These are phyloP conservation scores for Danio aesculapii DNA, from an alignment of 2,797 vertebrate species.

Conservation along the genomic window DNA sequence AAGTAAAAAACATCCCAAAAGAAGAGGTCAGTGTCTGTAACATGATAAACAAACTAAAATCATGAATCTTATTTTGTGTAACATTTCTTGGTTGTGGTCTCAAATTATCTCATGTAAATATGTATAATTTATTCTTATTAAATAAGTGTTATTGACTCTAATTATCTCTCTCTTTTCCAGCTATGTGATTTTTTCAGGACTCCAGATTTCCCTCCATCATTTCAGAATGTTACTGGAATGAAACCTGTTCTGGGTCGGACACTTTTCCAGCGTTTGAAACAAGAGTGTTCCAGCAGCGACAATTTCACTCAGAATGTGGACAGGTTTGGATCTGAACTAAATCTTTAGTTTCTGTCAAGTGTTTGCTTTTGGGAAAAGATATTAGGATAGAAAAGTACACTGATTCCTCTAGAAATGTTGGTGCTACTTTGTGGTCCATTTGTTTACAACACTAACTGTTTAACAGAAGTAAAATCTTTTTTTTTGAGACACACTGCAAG, in stretches of 20 bases:
- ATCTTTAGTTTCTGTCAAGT: background rate
- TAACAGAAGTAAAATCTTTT: background rate
- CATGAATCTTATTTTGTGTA: too few relatives aligned
- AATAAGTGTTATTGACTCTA: background rate
- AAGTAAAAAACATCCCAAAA: constrained; percentile 63
- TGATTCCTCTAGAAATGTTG: too few relatives aligned
- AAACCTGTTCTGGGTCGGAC: constrained; percentile 57
- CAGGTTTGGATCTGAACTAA: constrained; percentile 64
- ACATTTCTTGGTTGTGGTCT: too few relatives aligned
- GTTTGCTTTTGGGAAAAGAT: background rate
- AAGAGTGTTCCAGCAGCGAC: constrained; percentile 60
- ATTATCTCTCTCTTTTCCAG: constrained; percentile 59
- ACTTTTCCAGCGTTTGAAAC: constrained; percentile 62
- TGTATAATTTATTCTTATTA: too few relatives aligned
- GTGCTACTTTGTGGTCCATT: too few relatives aligned
- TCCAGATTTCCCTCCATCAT: constrained; percentile 53
- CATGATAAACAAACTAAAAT: background rate
- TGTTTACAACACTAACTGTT: too few relatives aligned
- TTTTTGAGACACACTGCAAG: too few relatives aligned
- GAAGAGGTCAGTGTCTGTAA: constrained; percentile 65
- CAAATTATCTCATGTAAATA: too few relatives aligned
- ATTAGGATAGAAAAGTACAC: background rate
- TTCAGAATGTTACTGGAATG: constrained; percentile 49
- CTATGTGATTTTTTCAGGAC: constrained; percentile 70
- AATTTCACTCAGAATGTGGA: constrained; percentile 63